Conservation (phyloP, 2,113 vertebrate genomes). For the Pelecanus crispus region DNA sequence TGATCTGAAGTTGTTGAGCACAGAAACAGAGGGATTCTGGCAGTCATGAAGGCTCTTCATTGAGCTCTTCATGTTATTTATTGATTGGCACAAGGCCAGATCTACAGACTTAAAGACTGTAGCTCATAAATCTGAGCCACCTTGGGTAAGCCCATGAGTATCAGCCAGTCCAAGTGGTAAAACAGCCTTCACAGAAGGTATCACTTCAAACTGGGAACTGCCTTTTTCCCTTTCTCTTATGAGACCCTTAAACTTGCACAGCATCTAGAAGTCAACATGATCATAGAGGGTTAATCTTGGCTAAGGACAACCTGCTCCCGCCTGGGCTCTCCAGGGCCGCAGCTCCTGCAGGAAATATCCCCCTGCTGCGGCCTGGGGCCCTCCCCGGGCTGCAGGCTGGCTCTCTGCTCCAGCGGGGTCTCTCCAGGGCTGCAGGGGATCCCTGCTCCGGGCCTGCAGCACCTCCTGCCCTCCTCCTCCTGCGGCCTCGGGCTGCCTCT, state of each 20-base stretch:
- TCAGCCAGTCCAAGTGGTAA: not conserved
- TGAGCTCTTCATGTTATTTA: not conserved
- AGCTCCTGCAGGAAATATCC: too few species aligned
- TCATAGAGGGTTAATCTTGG: not conserved
- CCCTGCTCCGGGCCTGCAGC: not conserved
- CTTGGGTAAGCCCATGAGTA: not conserved
- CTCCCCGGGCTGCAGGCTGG: not conserved
- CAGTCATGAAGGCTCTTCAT: not conserved
- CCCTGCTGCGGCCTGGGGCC: not conserved
- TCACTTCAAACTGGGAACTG: not conserved
- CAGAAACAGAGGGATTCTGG: not conserved
- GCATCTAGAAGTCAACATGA: not conserved
- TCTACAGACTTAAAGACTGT: not conserved
- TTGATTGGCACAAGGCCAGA: not conserved
- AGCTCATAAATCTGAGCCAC: not conserved
- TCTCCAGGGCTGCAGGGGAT: not conserved
- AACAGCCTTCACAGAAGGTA: not conserved
- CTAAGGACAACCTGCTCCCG: not conserved
- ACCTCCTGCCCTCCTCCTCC: not conserved
- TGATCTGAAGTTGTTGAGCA: not conserved
- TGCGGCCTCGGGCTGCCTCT: fast-evolving
- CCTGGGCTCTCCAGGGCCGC: too few species aligned
- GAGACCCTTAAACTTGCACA: not conserved
- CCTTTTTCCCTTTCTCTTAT: not conserved
- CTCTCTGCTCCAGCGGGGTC: not conserved